phyloP scores from a whole-genome alignment of 2,888 invertebrate species.

The Sceliomorpha sp. region DNA sequence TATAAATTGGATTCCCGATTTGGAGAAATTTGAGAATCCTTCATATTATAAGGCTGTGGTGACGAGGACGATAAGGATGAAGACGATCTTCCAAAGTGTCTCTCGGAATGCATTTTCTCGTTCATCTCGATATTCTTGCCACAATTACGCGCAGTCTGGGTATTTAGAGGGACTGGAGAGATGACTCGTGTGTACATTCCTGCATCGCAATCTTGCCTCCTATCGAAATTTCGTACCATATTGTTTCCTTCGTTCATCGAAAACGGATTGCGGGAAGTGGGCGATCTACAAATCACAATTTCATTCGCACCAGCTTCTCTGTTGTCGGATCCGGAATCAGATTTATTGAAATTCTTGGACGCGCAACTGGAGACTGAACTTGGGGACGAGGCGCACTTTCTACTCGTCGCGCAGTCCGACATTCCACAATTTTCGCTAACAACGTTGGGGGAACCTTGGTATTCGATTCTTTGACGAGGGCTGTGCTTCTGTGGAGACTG shows the following conservation, averaged over 20 bases:
- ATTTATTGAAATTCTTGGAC: conserved; percentile 2
- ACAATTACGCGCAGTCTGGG: conserved; percentile 14
- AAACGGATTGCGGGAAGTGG: not conserved
- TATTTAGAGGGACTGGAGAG: conserved; percentile 24
- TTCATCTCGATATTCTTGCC: conserved; percentile 28
- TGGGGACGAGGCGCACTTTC: conserved; percentile 14
- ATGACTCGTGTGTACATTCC: conserved; percentile 28
- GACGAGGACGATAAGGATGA: conserved; percentile 42
- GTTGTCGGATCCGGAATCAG: not conserved
- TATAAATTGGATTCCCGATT: conserved; percentile 27
- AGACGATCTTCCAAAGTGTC: conserved; percentile 33
- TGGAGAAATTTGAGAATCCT: conserved; percentile 22
- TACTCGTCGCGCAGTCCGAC: not conserved
- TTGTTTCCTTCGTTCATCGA: not conserved
- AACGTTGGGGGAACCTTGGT: conserved; percentile 15
- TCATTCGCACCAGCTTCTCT: not conserved
- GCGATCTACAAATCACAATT: not conserved
- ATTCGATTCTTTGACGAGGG: conserved; percentile 47
- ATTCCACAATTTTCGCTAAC: not conserved
- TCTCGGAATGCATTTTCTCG: conserved; percentile 23
- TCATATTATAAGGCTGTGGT: conserved; percentile 34
- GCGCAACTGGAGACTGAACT: conserved; percentile 11
- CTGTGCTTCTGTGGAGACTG: conserved; percentile 41
- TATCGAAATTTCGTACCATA: too few relatives aligned
- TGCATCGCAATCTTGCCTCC: conserved; percentile 6